Base-by-base conservation (phyloP, 2,113 vertebrate genomes). In the Propithecus coquereli region DNA sequence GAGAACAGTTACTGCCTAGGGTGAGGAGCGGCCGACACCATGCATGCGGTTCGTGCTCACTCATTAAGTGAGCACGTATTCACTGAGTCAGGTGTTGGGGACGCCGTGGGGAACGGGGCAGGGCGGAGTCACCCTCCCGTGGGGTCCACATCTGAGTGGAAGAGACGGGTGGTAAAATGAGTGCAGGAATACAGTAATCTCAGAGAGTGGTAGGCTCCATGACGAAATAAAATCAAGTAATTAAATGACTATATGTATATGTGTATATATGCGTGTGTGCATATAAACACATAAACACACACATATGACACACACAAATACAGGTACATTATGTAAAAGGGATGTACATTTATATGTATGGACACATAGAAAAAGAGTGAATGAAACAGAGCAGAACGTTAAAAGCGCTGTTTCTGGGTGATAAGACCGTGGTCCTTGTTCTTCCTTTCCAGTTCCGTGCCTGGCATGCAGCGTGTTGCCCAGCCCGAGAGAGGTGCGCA, bases 151-250 rank as follows among this genome's bases (percentile, higher is more conserved):
- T 47, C 63, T 27, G 20, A 17, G 73, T 1, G 32, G 8, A 27
- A 37, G 50, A 14, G 87, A 12, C 23, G 27, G 34, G 52, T 2
- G 13, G 11, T 1, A 2, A 47, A 3, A 47, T 32, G 3, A 25
- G 25, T 0, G 6, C n/a, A 9, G 13, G 20, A 27, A 11, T 5
- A 14, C 0, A 0, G 5, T 0, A 2, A 18, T 6, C 34, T 63
- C 85, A 94, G 34, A 13, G 0, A 7, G 17, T 2, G 6, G 17
- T 2, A 6, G 0, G 13, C 4, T 6, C 16, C 8, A 8, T 0
- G 7, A 22, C 22, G 20, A 6, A 23, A 13, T 0, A 2, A 6
- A 23, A 3, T 0, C 40, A 50, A 63, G 37, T 11, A 9, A 8
- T 34, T 34, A 6, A 9, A 22, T 8, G 70, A 59, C 63, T 18